phyloP scores from a whole-genome alignment of 2,888 invertebrate species.

The Schizaphis graminum region DNA sequence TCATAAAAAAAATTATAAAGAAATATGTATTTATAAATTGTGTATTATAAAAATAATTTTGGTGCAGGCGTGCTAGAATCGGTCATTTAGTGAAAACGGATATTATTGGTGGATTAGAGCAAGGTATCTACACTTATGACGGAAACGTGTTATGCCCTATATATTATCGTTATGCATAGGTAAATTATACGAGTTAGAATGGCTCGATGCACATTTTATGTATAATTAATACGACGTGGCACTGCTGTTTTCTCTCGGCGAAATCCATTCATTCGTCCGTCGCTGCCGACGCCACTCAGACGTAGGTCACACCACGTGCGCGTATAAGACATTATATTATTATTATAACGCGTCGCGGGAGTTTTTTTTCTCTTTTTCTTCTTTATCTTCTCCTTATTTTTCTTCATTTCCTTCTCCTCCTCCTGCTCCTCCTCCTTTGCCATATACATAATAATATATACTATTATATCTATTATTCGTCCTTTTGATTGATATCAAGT shows the following conservation, averaged over 20 bases:
- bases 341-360: slow-evolving; percentile 24
- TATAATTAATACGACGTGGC: slow-evolving; percentile 30
- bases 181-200: not conserved
- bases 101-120: not conserved
- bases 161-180: not conserved
- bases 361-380: slow-evolving; percentile 21
- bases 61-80: not conserved
- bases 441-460: not conserved
- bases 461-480: not conserved
- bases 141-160: not conserved
- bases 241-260: slow-evolving; percentile 32
- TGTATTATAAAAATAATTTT: not conserved
- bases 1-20: not conserved
- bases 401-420: not conserved
- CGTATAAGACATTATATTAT: not conserved
- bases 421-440: not conserved
- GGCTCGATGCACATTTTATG: not conserved
- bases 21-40: not conserved
- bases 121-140: not conserved
- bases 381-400: not conserved
- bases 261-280: slow-evolving; percentile 34
- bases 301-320: slow-evolving; percentile 27
- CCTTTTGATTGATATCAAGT: slow-evolving; percentile 59
- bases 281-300: not conserved
- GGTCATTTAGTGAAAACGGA: not conserved